A percentile compares a stretch with the other conserved stretches of the same genome.
Conservation (phyloP, 2,113 vertebrate genomes). For the Pelecanoides urinatrix region DNA sequence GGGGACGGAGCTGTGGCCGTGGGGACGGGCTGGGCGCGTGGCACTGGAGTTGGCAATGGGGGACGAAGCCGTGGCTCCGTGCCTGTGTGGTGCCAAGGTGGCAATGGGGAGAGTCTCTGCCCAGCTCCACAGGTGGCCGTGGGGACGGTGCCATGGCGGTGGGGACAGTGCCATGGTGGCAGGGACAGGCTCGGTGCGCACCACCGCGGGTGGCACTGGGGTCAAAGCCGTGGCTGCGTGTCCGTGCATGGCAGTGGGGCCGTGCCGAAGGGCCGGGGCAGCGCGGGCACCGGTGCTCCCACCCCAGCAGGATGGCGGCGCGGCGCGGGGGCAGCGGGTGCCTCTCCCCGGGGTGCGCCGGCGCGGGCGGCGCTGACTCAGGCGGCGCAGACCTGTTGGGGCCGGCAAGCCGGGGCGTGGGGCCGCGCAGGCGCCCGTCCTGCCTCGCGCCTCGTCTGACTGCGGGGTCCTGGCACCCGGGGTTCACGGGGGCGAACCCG, state of each 20-base stretch:
- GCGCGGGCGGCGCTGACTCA: slow-evolving; percentile 34
- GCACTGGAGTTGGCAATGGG: background rate
- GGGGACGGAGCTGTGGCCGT: too few relatives aligned
- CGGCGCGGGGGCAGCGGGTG: background rate
- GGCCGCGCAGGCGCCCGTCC: background rate
- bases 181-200: background rate
- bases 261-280: accelerated
- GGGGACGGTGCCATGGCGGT: too few relatives aligned
- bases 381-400: background rate
- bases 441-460: accelerated
- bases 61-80: background rate
- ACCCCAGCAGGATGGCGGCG: accelerated
- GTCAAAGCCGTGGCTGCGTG: background rate
- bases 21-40: background rate
- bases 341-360: slow-evolving; percentile 12
- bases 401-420: background rate
- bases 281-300: accelerated
- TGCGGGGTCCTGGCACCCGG: background rate
- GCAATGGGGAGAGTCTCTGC: background rate
- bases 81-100: background rate
- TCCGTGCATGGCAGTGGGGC: accelerated
- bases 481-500: background rate
- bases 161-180: background rate
- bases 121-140: background rate
- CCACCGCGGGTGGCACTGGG: accelerated